Conservation (phyloP, 2,888 invertebrate genomes). For the Opisthograptis luteolata region DNA sequence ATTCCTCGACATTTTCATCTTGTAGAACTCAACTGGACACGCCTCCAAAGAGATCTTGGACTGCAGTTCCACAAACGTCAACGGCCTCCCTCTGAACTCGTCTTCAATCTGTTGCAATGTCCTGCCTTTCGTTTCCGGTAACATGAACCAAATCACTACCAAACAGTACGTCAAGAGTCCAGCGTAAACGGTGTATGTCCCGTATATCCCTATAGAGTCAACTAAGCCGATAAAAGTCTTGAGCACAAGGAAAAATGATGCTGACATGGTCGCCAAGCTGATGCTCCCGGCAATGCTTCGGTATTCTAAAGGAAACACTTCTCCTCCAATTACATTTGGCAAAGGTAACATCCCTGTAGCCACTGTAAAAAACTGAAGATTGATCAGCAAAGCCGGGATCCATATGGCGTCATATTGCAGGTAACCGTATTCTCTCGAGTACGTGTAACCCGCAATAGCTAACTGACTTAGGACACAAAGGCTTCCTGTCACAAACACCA, state of each 20-base stretch:
- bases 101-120: constrained; percentile 87
- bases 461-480: constrained; percentile 84
- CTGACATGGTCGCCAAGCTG: constrained; percentile 81
- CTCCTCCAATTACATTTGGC: constrained; percentile 88
- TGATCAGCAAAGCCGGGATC: constrained; percentile 74
- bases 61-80: constrained; percentile 52
- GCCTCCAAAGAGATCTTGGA: constrained; percentile 53
- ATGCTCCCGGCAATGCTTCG: constrained; percentile 86
- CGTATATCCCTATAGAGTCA: constrained; percentile 73
- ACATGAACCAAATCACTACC: constrained; percentile 76
- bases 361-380: constrained; percentile 82
- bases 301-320: constrained; percentile 85
- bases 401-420: constrained; percentile 61
- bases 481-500: constrained; percentile 83
- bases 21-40: constrained; percentile 53
- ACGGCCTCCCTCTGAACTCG: constrained; percentile 66
- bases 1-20: constrained; percentile 53
- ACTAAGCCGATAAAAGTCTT: constrained; percentile 85
- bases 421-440: constrained; percentile 46
- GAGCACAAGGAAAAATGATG: constrained; percentile 85
- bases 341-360: constrained; percentile 85
- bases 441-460: constrained; percentile 73
- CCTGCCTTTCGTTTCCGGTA: constrained; percentile 87
- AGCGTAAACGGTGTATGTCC: constrained; percentile 84
- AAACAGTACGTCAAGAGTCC: constrained; percentile 78